A percentile compares a stretch with the other conserved stretches of the same genome.
Conservation (phyloP, 2,888 invertebrate species). For the Pseudeuparius sepicola region DNA sequence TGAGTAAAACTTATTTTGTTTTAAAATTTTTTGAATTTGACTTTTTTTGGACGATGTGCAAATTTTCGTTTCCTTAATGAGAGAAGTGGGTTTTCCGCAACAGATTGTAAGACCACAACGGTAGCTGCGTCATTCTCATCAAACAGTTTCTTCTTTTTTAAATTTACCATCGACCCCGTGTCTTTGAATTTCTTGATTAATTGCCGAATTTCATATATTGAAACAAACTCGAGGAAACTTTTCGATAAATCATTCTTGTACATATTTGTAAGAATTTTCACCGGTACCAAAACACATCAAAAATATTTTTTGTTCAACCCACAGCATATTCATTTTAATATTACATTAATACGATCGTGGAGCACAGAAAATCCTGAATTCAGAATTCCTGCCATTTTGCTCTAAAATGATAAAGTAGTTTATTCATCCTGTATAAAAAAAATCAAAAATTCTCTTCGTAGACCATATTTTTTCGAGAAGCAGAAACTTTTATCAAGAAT, state of each 20-base stretch:
- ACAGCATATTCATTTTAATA: background rate
- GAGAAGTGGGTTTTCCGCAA: constrained; percentile 1
- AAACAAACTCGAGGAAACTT: constrained; percentile 1
- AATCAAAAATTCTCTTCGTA: too few relatives aligned
- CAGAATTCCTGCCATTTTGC: too few relatives aligned
- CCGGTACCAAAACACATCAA: constrained; percentile 1
- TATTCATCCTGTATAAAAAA: too few relatives aligned
- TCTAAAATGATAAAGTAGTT: too few relatives aligned
- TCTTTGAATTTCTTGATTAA: too few relatives aligned
- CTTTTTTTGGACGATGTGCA: constrained; percentile 1
- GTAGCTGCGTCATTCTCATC: constrained; percentile 1
- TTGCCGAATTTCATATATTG: constrained; percentile 2
- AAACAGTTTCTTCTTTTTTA: background rate
- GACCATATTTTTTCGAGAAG: too few relatives aligned
- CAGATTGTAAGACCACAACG: constrained; percentile 1
- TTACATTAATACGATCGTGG: too few relatives aligned
- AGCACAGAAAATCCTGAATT: too few relatives aligned
- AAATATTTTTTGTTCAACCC: background rate
- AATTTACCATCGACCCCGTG: constrained; percentile 1
- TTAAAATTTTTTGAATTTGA: background rate
- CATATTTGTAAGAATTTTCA: too few relatives aligned
- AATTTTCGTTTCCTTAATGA: background rate
- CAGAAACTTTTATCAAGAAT: too few relatives aligned
- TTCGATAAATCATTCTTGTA: constrained; percentile 1
- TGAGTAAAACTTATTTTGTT: background rate